Evolutionary conservation across 1,140 invertebrate species (phyloP), one percentile per base, ranked within the genome.

Genomic region (Pseudomyrmex cubaensis): DNA sequence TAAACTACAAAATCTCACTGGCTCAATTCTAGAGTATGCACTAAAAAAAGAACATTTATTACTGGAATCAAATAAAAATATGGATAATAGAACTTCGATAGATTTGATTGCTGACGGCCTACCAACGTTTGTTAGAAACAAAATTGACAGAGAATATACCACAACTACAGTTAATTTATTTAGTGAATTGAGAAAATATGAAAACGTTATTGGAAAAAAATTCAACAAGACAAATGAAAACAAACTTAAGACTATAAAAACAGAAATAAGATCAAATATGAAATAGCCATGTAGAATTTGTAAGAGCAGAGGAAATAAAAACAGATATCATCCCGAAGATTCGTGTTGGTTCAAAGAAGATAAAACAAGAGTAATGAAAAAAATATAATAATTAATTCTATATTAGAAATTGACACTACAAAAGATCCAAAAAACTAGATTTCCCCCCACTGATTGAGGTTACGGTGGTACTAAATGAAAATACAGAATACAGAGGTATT

Each of bases 351-450:
- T n/a, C 46, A 67, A 67, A 61, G 66, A 25, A 48, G 20, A 44
- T 8, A 20, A 67, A 67, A 57, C 15, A 48, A 13, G 9, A 2
- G 44, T 57, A 48, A 73, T 12, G 48, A 73, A 35, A 61, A 61
- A 57, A 59, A 50, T 12, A 10, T 64, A 64, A 48, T 46, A 15
- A 25, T 22, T 25, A 82, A 82, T 20, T 63, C 61, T 15, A 63
- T 72, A 82, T 63, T 82, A 35, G 77, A 72, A 62, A 56, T 82
- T 4, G 67, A 82, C 2, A 61, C 12, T 20, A 59, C 67, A 72
- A 56, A 57, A 25, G 77, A 82, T 17, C 50, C 61, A 82, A 82
- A 82, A 82, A 82, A 82, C 77, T 82, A 56, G 59, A 44, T 1
- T 17, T 72, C 66, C 77, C 52, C 46, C 77, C 66, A 62, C 50